Conservation (phyloP, 2,113 vertebrate genomes). For the Limanda limanda region DNA sequence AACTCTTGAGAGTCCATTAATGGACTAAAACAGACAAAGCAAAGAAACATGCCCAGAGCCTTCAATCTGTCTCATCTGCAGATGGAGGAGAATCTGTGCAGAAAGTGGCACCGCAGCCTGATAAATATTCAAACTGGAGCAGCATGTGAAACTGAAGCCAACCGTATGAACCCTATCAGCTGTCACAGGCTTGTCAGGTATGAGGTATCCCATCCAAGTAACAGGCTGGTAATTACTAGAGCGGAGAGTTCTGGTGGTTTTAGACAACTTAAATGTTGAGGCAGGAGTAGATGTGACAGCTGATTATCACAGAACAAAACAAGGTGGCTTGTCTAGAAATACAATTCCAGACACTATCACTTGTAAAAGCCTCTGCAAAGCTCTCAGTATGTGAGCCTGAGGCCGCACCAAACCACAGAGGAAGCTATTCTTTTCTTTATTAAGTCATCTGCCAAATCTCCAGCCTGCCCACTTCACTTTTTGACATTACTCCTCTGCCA, state of each 20-base stretch:
- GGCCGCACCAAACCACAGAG: too few species aligned
- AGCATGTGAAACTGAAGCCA: conserved; percentile 34
- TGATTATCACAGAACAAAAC: background rate
- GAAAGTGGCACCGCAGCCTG: conserved; percentile 1
- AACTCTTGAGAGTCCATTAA: background rate
- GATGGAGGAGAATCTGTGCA: conserved; percentile 6
- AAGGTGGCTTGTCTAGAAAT: too few species aligned
- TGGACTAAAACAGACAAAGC: background rate
- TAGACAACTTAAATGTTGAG: too few species aligned
- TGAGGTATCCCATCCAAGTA: background rate
- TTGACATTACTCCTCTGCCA: background rate
- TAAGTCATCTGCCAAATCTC: too few species aligned
- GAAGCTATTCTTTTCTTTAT: too few species aligned
- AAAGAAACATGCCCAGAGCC: background rate
- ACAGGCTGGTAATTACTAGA: background rate
- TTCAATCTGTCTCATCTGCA: background rate
- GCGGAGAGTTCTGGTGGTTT: conserved; percentile 1
- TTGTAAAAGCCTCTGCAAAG: too few species aligned
- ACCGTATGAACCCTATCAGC: background rate
- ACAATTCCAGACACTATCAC: too few species aligned
- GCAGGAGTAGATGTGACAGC: background rate
- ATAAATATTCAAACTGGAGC: conserved; percentile 27
- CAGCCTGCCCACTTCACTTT: background rate
- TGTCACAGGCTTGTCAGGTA: conserved; percentile 19
- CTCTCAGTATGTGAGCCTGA: too few species aligned